Base-by-base conservation (phyloP, 2,888 invertebrate genomes). In the Hirtodrosophila confusa region DNA sequence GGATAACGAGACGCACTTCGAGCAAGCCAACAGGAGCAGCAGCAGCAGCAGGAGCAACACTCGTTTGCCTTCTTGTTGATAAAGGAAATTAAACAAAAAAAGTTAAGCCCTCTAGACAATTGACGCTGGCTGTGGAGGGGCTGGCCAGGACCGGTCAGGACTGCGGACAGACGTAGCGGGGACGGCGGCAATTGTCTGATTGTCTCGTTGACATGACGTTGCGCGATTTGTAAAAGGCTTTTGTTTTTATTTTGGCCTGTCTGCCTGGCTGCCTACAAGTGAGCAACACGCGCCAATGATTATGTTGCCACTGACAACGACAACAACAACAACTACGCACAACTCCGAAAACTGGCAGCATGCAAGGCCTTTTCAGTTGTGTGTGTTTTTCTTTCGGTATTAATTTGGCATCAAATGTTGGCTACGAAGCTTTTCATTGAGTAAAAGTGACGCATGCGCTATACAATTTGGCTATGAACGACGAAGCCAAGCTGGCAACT, bases 211-310 rank as follows among this genome's bases (percentile, higher is more conserved):
- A 82, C 82, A 82, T 82, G 82, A 82, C 82, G 78, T 73, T 75
- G 80, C 73, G 75, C 86, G 82, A 82, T 86, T 82, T 82, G 83
- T 82, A 65, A 69, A 77, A 75, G 72, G 68, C 69, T 80, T 80
- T 74, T 73, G 75, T 72, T 78, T 75, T 62, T 67, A 55, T 68
- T 49, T 49, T 69, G 45, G 5, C 6, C 27, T 27, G 6, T 27
- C 51, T 45, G 56, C 44, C 50, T 65, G 85, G 67, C 71, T 65
- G 77, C 77, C 79, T 72, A 69, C 70, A 78, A 82, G 82, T 82
- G 82, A 82, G 83, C 82, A 86, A 83, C 86, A 82, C 86, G 83
- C 82, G 82, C 86, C 86, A 78, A 85, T 83, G 82, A 82, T 82
- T 82, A 82, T 82, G 82, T 82, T 82, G 82, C 83, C 78, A 72